Conservation (phyloP, 2,888 invertebrate genomes). For the Blastobasis adustella region DNA sequence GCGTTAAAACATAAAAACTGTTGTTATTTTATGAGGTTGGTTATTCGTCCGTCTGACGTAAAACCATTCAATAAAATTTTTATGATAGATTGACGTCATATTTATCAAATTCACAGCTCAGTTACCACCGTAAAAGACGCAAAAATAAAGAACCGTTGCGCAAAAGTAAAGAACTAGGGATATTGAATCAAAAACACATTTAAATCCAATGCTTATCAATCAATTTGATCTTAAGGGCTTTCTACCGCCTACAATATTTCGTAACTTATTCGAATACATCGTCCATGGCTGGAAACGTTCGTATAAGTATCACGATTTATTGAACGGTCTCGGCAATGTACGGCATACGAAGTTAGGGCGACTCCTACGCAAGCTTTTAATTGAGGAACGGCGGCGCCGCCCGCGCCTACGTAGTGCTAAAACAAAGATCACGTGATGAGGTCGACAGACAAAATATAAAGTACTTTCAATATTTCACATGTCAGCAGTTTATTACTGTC, state of each 20-base stretch:
- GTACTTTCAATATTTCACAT: too few relatives aligned
- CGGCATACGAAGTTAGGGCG: slow-evolving; percentile 17
- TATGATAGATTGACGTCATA: too few relatives aligned
- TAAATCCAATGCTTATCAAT: slow-evolving; percentile 16
- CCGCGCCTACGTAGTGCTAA: slow-evolving; percentile 28
- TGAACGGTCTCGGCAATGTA: slow-evolving; percentile 12
- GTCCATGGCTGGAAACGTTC: slow-evolving; percentile 11
- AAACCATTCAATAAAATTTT: too few relatives aligned
- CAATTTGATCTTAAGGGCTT: slow-evolving; percentile 17
- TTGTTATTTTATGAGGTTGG: too few relatives aligned
- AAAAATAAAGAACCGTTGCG: not conserved
- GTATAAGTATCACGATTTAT: slow-evolving; percentile 7
- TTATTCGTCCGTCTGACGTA: too few relatives aligned
- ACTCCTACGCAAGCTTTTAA: slow-evolving; percentile 30
- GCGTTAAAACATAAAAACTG: too few relatives aligned
- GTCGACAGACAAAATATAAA: too few relatives aligned
- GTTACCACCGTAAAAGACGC: too few relatives aligned
- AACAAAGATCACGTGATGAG: not conserved
- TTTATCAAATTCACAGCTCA: too few relatives aligned
- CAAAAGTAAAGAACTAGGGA: slow-evolving; percentile 2
- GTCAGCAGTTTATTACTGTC: too few relatives aligned
- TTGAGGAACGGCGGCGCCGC: slow-evolving; percentile 29
- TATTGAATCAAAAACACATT: slow-evolving; percentile 4
- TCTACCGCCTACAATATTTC: slow-evolving; percentile 18
- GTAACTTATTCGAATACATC: slow-evolving; percentile 6